Conservation (phyloP, 2,888 invertebrate species). For the Ochropacha duplaris region DNA sequence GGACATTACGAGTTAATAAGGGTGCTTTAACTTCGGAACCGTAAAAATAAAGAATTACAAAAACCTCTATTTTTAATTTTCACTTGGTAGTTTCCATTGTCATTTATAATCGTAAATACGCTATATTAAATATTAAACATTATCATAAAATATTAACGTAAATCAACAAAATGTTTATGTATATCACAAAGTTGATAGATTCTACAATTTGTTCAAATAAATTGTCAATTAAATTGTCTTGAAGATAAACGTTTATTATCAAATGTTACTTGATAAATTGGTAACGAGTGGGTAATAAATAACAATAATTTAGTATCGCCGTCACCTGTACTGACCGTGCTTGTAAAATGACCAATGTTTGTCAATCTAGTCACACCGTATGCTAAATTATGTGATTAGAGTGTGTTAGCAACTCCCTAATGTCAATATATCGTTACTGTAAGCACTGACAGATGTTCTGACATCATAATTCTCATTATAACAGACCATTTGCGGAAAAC, state of each 20-base stretch:
- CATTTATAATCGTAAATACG: too few species aligned
- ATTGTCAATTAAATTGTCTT: not conserved
- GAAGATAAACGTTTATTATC: conserved; percentile 6
- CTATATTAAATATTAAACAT: too few species aligned
- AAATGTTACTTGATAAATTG: not conserved
- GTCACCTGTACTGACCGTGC: not conserved
- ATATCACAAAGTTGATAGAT: not conserved
- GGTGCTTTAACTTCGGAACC: too few species aligned
- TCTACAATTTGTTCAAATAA: not conserved
- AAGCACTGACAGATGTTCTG: not conserved
- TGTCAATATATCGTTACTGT: not conserved
- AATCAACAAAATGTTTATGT: not conserved
- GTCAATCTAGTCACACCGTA: not conserved
- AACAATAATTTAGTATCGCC: not conserved
- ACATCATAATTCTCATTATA: not conserved
- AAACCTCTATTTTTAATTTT: too few species aligned
- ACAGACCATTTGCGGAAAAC: not conserved
- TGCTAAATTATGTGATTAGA: not conserved
- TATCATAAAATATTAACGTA: not conserved
- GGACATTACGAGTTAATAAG: too few species aligned
- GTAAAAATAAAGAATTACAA: too few species aligned
- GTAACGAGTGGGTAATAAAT: not conserved
- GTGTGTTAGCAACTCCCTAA: not conserved
- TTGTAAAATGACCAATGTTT: not conserved
- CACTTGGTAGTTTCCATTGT: too few species aligned